These are phyloP conservation scores for Epistrophella euchroma DNA, from an alignment of 2,888 invertebrate species.

Conservation along the genomic window DNA sequence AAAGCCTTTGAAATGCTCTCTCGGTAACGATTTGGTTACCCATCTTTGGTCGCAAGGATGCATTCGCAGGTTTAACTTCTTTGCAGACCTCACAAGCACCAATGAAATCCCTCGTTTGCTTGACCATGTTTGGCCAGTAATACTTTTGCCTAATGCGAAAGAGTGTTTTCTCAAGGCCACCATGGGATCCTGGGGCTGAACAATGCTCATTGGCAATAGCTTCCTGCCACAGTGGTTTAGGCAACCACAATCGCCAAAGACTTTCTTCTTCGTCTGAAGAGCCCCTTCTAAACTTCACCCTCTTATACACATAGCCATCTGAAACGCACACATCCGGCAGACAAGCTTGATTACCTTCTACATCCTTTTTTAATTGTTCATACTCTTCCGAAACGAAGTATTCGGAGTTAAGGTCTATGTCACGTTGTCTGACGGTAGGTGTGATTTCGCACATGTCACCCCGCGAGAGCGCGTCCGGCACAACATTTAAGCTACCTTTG, in stretches of 20 bases:
- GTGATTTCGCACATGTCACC: too few species aligned
- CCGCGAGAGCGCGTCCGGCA: too few species aligned
- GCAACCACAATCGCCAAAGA: neutral
- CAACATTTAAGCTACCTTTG: too few species aligned
- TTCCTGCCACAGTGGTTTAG: neutral
- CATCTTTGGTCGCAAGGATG: too few species aligned
- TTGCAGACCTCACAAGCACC: neutral
- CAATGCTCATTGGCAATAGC: neutral
- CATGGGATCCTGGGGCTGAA: neutral
- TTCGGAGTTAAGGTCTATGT: too few species aligned
- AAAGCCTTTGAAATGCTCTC: constrained; percentile 59
- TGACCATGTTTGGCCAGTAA: constrained; percentile 3
- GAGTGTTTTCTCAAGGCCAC: neutral
- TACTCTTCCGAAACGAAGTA: too few species aligned
- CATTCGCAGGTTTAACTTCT: too few species aligned
- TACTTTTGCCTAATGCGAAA: constrained; percentile 8
- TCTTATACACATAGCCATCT: neutral
- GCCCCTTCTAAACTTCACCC: neutral
- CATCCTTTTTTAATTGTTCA: too few species aligned
- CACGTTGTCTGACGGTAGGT: too few species aligned
- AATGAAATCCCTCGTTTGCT: neutral
- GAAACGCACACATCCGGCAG: neutral
- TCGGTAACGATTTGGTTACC: constrained; percentile 2
- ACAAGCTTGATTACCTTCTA: too few species aligned
- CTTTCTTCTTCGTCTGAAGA: neutral